Evolutionary conservation across 2,113 vertebrate genomes (phyloP), one percentile per base, ranked within the genome.

Genomic region (Heterotis niloticus): DNA sequence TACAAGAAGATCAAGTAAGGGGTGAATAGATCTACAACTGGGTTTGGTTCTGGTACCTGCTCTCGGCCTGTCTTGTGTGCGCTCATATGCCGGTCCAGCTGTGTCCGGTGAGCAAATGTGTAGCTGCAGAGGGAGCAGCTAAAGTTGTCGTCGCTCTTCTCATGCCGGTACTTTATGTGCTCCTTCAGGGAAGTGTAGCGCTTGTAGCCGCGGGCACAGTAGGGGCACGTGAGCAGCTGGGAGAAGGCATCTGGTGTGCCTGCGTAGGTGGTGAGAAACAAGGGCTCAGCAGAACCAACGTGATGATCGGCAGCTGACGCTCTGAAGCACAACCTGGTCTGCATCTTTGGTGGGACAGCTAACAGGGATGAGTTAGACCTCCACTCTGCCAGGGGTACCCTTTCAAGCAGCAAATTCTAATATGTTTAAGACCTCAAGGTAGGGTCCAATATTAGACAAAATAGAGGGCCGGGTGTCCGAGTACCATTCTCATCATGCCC

Each of bases 41-140:
- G 29, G 2, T 29, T 5, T 18, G 77, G 24, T 28, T 80, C 62
- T 28, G 91, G 90, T 88, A 97, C 96, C 90, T 98, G 96, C 83
- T 97, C 96, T 88, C 94, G 93, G 90, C 86, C 91, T 85, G 94
- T 94, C 84, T 95, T 93, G 89, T 99, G 98, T 71, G 96, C 95
- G 34, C 93, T 96, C 96, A 99, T 98, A 90, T 99, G 98, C 84
- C 96, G 94, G 86, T 99, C 97, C 2, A 98, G 96, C 87, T 98
- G 96, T 0, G 96, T 97, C 89, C 95, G 94, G 87, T 98, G 98
- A 0, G 95, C 96, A 86, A 99, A 99, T 0, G 96, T 99, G 88
- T 97, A 99, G 88, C 96, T 96, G 91, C 98, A 99, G 85, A 97
- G 89, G 17, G 95, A 96, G 89, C 98, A 99, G 85, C 96, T 98